Base-by-base conservation (phyloP, 2,888 invertebrate species). In the Drosophila hamatofila region DNA sequence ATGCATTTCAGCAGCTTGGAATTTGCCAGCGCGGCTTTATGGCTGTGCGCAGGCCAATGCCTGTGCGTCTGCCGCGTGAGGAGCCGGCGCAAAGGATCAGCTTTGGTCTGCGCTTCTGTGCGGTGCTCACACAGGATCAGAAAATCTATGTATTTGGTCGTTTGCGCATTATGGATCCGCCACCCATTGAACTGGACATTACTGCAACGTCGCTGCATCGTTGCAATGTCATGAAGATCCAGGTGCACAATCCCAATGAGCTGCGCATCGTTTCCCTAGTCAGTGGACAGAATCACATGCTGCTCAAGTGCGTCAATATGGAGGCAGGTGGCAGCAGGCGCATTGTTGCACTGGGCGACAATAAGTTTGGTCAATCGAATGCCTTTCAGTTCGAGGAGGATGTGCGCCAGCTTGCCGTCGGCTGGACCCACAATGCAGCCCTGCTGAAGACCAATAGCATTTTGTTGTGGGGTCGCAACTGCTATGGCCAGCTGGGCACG, bases 281-380 rank as follows among this genome's bases (percentile, higher is more conserved):
- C 48, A 97, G 97, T 92, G 98, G 98, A 2, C 97, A 97, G 92
- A 95, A 96, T 88, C 97, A 97, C 91, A 95, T 93, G 66, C 75
- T 93, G 63, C 72, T 92, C 9, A 85, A 90, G 64, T 82, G 91
- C 30, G 59, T 79, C 3, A 80, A 91, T 48, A 25, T 77, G 25
- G 69, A 67, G 0, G 77, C 74, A 1, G 79, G 81, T 39, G 77
- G 83, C 33, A 81, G 82, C 3, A 81, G 75, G 35, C 82, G 95
- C 94, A 63, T 93, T 95, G 68, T 96, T 94, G 93, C 95, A 94
- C 16, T 97, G 95, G 98, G 98, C 30, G 96, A 96, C 86, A 97
- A 97, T 89, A 97, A 96, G 92, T 96, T 95, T 92, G 96, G 97
- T 0, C 97, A 98, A 84, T 94, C 94, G 75, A 94, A 95, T 90